Percentiles rank a stretch among this genome's conserved stretches.
Conservation (phyloP, 1,140 invertebrate species). For the Dinoponera quadriceps region DNA sequence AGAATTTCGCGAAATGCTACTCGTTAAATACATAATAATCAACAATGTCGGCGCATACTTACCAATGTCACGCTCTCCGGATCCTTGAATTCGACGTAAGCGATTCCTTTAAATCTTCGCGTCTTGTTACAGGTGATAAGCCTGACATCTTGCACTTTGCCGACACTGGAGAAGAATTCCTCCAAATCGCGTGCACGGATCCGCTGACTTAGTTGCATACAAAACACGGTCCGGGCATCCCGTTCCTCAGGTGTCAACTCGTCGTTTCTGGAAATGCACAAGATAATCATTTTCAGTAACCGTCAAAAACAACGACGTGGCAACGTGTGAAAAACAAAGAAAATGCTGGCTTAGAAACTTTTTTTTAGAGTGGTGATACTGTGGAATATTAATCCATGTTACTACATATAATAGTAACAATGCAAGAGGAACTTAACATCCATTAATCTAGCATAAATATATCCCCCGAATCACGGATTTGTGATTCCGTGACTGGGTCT, state of each 20-base stretch:
- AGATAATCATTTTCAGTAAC: neutral
- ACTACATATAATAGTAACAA: constrained; percentile 16
- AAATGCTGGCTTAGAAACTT: constrained; percentile 23
- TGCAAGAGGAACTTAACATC: constrained; percentile 2
- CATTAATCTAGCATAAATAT: constrained; percentile 72
- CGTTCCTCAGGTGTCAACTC: constrained; percentile 98
- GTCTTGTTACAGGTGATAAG: constrained; percentile 99
- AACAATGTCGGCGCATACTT: constrained; percentile 79
- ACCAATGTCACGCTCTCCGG: constrained; percentile 98
- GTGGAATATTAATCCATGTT: constrained; percentile 37
- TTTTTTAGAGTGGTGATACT: constrained; percentile 12
- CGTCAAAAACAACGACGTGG: neutral
- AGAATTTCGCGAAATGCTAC: neutral
- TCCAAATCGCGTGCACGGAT: constrained; percentile 98
- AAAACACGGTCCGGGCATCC: constrained; percentile 99
- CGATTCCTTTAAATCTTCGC: constrained; percentile 98
- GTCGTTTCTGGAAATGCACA: constrained; percentile 80
- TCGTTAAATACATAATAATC: constrained; percentile 2
- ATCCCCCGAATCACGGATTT: constrained; percentile 70
- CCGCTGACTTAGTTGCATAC: constrained; percentile 97
- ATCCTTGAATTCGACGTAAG: constrained; percentile 99
- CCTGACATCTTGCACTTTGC: constrained; percentile 99
- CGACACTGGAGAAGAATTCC: constrained; percentile 99
- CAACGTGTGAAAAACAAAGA: neutral
- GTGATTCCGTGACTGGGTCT: constrained; percentile 65